These are phyloP conservation scores for Dermolepida albohirtum DNA, from an alignment of 2,888 invertebrate genomes.

Conservation along the genomic window DNA sequence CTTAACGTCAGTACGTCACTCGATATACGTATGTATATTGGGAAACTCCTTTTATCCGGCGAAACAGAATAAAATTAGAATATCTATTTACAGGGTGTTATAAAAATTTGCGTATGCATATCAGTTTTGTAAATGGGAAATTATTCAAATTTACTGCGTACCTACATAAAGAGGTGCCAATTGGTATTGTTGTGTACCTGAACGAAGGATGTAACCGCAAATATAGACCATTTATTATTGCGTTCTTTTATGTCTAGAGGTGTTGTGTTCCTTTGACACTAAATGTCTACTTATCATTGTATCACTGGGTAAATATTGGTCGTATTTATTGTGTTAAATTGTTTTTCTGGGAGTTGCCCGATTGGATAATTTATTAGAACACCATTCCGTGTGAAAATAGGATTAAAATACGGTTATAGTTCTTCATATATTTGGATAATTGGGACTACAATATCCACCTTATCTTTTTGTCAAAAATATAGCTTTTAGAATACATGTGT, in stretches of 20 bases:
- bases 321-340: slow-evolving; percentile 17
- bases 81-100: no score
- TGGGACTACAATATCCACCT: no score
- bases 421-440: no score
- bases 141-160: slow-evolving; percentile 14
- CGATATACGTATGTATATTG: no score
- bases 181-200: slow-evolving; percentile 11
- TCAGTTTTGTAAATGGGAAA: not conserved
- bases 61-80: no score
- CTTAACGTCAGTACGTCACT: no score
- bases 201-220: slow-evolving; percentile 10
- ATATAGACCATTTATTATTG: no score
- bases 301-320: slow-evolving; percentile 17
- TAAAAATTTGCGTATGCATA: no score
- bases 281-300: not conserved
- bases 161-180: slow-evolving; percentile 24
- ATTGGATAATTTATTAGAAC: not conserved
- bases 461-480: no score
- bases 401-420: not conserved
- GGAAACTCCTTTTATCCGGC: no score
- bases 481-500: no score
- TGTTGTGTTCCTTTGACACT: not conserved
- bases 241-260: not conserved
- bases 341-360: slow-evolving; percentile 22
- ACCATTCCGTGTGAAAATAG: slow-evolving; percentile 5